A percentile compares a stretch with the other conserved stretches of the same genome.
Conservation (phyloP, 2,888 invertebrate species). For the Drosophila nigricruria region DNA sequence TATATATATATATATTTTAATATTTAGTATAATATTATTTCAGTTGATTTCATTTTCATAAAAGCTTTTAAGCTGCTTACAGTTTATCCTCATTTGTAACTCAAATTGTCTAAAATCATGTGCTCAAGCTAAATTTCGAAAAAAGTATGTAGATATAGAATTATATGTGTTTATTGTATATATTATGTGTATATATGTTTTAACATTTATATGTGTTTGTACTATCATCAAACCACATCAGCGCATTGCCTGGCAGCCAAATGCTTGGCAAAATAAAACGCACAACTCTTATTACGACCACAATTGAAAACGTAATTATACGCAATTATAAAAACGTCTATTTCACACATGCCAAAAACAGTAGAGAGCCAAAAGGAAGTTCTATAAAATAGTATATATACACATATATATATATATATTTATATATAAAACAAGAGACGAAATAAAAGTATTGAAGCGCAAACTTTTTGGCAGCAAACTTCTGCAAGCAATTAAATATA, state of each 20-base stretch:
- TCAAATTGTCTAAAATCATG: too few species aligned
- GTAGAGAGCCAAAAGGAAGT: constrained; percentile 6
- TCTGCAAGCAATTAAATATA: constrained; percentile 79
- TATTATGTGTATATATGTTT: too few species aligned
- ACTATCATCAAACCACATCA: neutral
- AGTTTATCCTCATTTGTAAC: too few species aligned
- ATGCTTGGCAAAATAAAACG: constrained; percentile 9
- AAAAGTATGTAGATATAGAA: too few species aligned
- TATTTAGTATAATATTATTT: too few species aligned
- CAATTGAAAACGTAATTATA: constrained; percentile 68
- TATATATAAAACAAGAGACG: neutral
- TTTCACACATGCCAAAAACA: constrained; percentile 57
- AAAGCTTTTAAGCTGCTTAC: too few species aligned
- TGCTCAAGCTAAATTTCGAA: too few species aligned
- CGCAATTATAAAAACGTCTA: constrained; percentile 69
- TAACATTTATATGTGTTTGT: too few species aligned
- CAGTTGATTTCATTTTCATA: neutral
- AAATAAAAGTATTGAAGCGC: constrained; percentile 30
- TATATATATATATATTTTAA: too few species aligned
- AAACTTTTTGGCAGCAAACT: constrained; percentile 66
- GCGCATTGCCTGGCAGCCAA: constrained; percentile 1
- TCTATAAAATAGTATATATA: neutral
- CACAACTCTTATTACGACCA: constrained; percentile 36
- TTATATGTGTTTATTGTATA: too few species aligned
- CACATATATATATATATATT: neutral